Evolutionary conservation across 1,140 invertebrate species (phyloP), one percentile per base, ranked within the genome.

Genomic region (Augochlora pura): DNA sequence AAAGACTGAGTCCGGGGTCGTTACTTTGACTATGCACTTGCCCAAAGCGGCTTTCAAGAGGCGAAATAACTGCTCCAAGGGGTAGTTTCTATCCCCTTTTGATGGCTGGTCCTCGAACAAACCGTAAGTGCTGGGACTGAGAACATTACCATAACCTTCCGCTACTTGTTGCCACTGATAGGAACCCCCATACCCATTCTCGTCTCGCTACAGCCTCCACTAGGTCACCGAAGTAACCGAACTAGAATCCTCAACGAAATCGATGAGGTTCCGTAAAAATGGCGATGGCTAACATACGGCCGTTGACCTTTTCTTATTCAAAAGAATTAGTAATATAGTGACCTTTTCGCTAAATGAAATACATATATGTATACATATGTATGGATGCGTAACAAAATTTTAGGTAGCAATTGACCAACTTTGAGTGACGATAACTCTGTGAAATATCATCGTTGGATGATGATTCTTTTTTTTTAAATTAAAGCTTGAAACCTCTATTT

Each of bases 61-160:
- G 84, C 71, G 83, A 86, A 86, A 86, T 82, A 86, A 83, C 83
- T 85, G 82, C 84, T 85, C 84, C 57, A 83, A 86, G 68, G 80
- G 80, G 84, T 85, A 82, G 80, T 85, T 86, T 83, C 83, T 75
- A 82, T 80, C 83, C 80, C 83, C 73, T 75, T 86, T 82, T 73
- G 80, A 86, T 86, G 82, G 83, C 54, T 54, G 42, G 67, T 32
- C 83, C 70, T 76, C 60, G 71, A 85, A 85, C 85, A 77, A 85
- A 86, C 84, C 76, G 64, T 83, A 81, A 86, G 85, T 86, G 80
- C 83, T 74, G 76, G 60, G 75, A 85, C 85, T 66, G 57, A 54
- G 76, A 86, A 82, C 83, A 85, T 86, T 83, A 85, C 77, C 83
- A 83, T 86, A 80, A 85, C 71, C 80, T 82, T 73, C 71, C 83